Percentiles rank a stretch among this genome's conserved stretches.
Evolutionary conservation across 2,888 invertebrate species (phyloP).

Genomic region (Pediacus dermestoides): DNA sequence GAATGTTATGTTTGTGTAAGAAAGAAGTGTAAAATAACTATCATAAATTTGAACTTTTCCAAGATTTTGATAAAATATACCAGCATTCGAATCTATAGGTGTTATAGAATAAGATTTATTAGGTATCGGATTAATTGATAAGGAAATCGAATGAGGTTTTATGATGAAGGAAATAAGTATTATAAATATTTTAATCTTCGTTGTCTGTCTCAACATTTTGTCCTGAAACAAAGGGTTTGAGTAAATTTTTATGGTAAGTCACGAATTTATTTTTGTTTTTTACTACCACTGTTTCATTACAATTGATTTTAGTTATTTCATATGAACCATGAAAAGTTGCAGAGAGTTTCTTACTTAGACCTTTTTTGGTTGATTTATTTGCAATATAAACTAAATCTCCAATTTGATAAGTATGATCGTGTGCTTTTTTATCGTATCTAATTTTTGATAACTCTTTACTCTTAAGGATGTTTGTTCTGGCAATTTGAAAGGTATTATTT

Average conservation of each 20-base stretch:
- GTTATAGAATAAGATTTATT: too few relatives aligned
- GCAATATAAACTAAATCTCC: slow-evolving; percentile 3
- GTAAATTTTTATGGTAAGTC: slow-evolving; percentile 5
- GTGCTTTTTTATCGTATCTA: slow-evolving; percentile 2
- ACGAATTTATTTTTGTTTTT: slow-evolving; percentile 1
- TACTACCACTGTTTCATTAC: not conserved
- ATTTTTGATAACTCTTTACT: slow-evolving; percentile 1
- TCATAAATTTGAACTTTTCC: too few relatives aligned
- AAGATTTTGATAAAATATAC: too few relatives aligned
- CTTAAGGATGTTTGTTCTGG: not conserved
- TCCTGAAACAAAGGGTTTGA: slow-evolving; percentile 7
- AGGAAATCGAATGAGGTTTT: too few relatives aligned
- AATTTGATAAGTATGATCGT: not conserved
- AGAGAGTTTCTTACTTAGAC: slow-evolving; percentile 4
- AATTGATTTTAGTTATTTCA: slow-evolving; percentile 1
- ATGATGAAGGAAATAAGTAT: too few relatives aligned
- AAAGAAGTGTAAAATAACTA: too few relatives aligned
- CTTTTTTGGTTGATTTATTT: slow-evolving; percentile 5
- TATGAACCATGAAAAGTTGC: slow-evolving; percentile 3
- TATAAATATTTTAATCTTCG: too few relatives aligned
- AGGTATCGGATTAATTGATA: too few relatives aligned
- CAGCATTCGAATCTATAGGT: too few relatives aligned
- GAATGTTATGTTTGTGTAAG: too few relatives aligned
- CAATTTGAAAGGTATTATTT: slow-evolving; percentile 4
- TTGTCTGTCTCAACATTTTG: too few relatives aligned